Percentiles rank a stretch among this genome's conserved stretches.
phyloP scores from a whole-genome alignment of 2,797 vertebrate species.

The Falco biarmicus region DNA sequence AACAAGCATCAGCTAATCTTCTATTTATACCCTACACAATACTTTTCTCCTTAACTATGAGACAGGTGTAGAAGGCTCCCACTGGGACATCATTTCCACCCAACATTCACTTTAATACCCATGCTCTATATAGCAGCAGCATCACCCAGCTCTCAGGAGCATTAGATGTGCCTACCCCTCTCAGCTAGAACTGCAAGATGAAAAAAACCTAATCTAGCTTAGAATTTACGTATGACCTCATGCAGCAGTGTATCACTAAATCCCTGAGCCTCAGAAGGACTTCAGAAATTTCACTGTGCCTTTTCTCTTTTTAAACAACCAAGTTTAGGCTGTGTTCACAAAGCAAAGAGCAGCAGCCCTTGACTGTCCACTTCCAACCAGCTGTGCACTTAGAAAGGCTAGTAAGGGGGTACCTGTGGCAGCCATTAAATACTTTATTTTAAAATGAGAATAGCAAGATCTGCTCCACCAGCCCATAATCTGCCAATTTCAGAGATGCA shows the following conservation, averaged over 20 bases:
- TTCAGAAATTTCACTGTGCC: not conserved
- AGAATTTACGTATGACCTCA: not conserved
- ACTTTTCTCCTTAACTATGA: not conserved
- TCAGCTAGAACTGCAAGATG: not conserved
- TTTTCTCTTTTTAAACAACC: not conserved
- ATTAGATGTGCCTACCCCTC: not conserved
- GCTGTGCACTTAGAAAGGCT: not conserved
- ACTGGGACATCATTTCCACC: not conserved
- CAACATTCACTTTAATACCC: not conserved
- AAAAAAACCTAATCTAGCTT: not conserved
- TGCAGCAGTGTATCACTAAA: not conserved
- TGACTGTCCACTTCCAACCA: fast-evolving
- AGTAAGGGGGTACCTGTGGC: not conserved
- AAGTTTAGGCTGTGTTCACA: not conserved
- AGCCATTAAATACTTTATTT: not conserved
- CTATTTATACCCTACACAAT: not conserved
- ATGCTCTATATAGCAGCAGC: not conserved
- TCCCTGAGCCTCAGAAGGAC: not conserved
- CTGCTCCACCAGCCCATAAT: not conserved
- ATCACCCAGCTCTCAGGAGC: not conserved
- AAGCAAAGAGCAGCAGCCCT: not conserved
- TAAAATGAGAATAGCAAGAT: not conserved
- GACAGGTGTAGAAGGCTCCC: not conserved
- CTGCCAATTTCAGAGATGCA: not conserved
- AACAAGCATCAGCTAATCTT: not conserved